Evolutionary conservation across 2,113 vertebrate species (phyloP).

Genomic region (Psittacara wagleri): DNA sequence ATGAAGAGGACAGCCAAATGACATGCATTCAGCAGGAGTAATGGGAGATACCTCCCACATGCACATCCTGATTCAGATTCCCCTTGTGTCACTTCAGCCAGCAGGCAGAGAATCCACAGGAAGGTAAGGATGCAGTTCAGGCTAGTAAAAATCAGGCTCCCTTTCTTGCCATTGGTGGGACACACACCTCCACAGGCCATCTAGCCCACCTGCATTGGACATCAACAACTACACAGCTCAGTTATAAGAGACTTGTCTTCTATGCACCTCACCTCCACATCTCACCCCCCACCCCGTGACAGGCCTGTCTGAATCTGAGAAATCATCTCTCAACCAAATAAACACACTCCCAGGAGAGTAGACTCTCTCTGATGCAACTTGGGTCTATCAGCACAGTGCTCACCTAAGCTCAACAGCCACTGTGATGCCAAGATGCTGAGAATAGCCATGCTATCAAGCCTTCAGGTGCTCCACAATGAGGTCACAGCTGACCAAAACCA

Average conservation of each 20-base stretch:
- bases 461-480: not conserved
- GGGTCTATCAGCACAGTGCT: not conserved
- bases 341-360: not conserved
- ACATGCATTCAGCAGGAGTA: not conserved
- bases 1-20: not conserved
- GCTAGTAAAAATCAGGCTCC: not conserved
- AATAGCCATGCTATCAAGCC: fast-evolving
- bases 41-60: not conserved
- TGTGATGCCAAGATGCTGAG: not conserved
- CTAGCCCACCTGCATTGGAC: not conserved
- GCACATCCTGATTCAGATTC: not conserved
- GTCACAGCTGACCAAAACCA: not conserved
- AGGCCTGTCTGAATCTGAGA: not conserved
- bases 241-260: not conserved
- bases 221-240: not conserved
- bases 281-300: fast-evolving
- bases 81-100: not conserved
- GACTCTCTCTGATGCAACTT: not conserved
- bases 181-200: not conserved
- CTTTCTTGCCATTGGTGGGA: not conserved
- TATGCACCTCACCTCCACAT: not conserved
- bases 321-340: not conserved
- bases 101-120: not conserved
- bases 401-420: not conserved
- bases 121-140: not conserved